Evolutionary conservation across 2,797 vertebrate genomes (phyloP).

Genomic region (Tenualosa thibaudeaui): DNA sequence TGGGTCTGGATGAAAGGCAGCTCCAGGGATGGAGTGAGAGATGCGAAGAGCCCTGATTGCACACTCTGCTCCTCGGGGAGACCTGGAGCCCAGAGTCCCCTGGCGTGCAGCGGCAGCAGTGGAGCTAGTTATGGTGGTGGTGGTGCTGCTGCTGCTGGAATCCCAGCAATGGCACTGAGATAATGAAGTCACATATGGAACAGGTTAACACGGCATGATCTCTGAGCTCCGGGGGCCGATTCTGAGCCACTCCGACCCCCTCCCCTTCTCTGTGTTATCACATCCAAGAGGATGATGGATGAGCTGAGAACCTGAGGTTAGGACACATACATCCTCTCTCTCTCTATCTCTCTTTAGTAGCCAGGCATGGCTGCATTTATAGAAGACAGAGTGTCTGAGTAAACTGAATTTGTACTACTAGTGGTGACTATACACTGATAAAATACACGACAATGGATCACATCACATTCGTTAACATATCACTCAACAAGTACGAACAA

Average conservation of each 20-base stretch:
- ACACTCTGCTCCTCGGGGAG: conserved; percentile 40
- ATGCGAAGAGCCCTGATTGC: conserved; percentile 37
- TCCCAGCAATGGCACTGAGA: conserved; percentile 53
- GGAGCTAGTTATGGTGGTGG: background rate
- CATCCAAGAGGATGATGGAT: conserved; percentile 66
- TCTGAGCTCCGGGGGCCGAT: conserved; percentile 58
- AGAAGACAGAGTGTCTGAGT: background rate
- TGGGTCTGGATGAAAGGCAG: background rate
- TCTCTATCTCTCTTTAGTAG: conserved; percentile 25
- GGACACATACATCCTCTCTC: conserved; percentile 43
- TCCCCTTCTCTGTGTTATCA: conserved; percentile 64
- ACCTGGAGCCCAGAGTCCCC: conserved; percentile 7
- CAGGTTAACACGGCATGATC: conserved; percentile 67
- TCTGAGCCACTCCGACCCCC: conserved; percentile 48
- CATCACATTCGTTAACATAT: background rate
- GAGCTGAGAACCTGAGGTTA: conserved; percentile 60
- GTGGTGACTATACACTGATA: background rate
- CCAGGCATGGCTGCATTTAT: conserved; percentile 40
- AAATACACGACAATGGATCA: background rate
- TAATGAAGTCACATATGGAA: conserved; percentile 70
- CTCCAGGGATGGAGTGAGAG: background rate
- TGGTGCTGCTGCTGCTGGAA: conserved; percentile 9
- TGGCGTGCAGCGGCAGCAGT: background rate
- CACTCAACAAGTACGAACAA: background rate
- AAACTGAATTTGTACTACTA: background rate